These are phyloP conservation scores for Calvadosia cruxmelitensis DNA, from an alignment of 30 jellyfish, hydroid and myxozoan species.

Conservation along the genomic window DNA sequence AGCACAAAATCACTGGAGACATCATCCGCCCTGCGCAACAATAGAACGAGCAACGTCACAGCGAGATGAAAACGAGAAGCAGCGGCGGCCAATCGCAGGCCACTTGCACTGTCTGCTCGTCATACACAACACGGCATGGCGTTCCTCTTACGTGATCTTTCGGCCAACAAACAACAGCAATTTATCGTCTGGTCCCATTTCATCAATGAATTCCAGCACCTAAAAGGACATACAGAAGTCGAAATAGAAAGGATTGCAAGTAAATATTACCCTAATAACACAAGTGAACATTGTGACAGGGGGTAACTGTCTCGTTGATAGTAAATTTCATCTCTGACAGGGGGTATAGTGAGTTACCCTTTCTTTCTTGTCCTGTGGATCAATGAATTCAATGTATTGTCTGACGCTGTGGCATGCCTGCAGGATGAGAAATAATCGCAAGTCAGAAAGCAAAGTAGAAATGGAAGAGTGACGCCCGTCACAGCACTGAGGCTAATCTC, in stretches of 20 bases:
- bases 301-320: too few species aligned
- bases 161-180: constrained; percentile 80
- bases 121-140: neutral
- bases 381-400: constrained; percentile 56
- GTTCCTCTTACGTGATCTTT: constrained; percentile 48
- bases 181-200: constrained; percentile 69
- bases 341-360: too few species aligned
- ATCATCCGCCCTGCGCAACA: constrained; percentile 59
- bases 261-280: neutral
- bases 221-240: constrained; percentile 1
- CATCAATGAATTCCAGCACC: constrained; percentile 46
- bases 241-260: neutral
- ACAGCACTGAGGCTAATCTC: neutral
- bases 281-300: too few species aligned
- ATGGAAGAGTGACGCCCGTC: neutral
- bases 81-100: neutral
- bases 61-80: neutral
- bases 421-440: neutral
- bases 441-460: neutral
- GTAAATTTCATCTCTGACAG: too few species aligned
- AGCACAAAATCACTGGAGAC: constrained; percentile 68
- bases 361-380: constrained; percentile 52
- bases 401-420: constrained; percentile 79
- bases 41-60: neutral
- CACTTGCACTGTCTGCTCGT: neutral